Base-by-base conservation (phyloP, 2,888 invertebrate species). In the Conistra vaccinii region DNA sequence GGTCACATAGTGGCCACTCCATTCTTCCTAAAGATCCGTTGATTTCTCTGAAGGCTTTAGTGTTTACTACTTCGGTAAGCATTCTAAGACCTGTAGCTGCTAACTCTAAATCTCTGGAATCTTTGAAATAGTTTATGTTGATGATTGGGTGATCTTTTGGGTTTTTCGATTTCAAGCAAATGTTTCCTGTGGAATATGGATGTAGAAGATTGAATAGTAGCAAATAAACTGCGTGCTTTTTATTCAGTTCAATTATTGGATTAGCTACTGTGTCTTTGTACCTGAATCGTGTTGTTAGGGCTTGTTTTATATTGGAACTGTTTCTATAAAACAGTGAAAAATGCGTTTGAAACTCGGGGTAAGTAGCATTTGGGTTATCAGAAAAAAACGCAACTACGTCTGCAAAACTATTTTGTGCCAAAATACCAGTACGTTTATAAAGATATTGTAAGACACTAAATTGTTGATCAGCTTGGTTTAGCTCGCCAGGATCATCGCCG, bases 91-190 rank as follows among this genome's bases (percentile, higher is more conserved):
- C 95, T n/a, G 85, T 84, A 1, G 86, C 90, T n/a, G 89, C 78
- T 26, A 85, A 81, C 57, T 95, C 89, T 1, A 97, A 84, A 88
- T 98, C 98, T 72, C 95, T 92, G 1, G 93, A 89, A 26, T 97
- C 95, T 0, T 93, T 90, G 48, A 98, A 95, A 90, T 98, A 98
- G 55, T 86, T 86, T 2, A 80, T n/a, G 17, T 80, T 67, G 5
- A 87, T 86, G 10, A 72, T 57, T n/a, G 87, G 87, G 39, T 96
- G 92, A 12, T 97, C 97, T 48, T 93, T 90, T 0, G 97, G 97
- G 89, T 98, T 91, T 1, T 91, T 92, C 0, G 97, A 97, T 60
- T 93, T 94, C 9, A 98, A 91, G 60, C 93, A 92, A 29, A 98
- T 90, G 62, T 89, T 91, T 60, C 97, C 97, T 35, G 92, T 94